phyloP scores from a whole-genome alignment of 2,888 invertebrate genomes.

The Myopa tessellatipennis region DNA sequence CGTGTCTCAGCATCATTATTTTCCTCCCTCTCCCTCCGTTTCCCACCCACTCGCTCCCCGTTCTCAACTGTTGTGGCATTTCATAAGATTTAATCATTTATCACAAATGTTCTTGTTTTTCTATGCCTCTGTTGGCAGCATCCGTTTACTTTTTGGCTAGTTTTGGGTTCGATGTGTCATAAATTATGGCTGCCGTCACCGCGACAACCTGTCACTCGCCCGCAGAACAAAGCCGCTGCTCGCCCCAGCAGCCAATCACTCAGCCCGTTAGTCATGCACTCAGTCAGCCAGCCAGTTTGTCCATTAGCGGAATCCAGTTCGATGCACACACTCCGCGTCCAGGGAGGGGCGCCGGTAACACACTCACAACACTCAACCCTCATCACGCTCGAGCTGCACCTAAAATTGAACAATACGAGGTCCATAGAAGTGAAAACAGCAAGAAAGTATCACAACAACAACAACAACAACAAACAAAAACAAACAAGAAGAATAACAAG shows the following conservation, averaged over 20 bases:
- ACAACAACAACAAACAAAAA: not conserved
- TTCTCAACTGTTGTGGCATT: no score
- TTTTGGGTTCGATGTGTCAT: not conserved
- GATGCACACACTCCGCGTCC: not conserved
- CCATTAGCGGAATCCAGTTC: conserved; percentile 26
- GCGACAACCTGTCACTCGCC: not conserved
- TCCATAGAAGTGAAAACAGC: not conserved
- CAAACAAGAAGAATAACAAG: not conserved
- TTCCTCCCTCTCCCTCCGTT: no score
- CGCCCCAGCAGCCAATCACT: no score
- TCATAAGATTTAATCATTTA: no score
- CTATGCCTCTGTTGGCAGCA: no score
- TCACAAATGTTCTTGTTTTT: no score
- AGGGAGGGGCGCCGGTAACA: not conserved
- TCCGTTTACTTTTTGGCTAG: not conserved
- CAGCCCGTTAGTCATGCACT: no score
- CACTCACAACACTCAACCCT: not conserved
- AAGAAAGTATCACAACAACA: not conserved
- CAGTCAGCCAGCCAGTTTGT: not conserved
- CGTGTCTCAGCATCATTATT: no score
- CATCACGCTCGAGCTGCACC: not conserved
- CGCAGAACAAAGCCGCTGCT: not conserved
- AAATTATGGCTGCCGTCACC: conserved; percentile 5
- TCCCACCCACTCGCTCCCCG: no score
- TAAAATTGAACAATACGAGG: conserved; percentile 4